Evolutionary conservation across 2,113 vertebrate genomes (phyloP), one percentile per base, ranked within the genome.

Genomic region (Pelodiscus sinensis): DNA sequence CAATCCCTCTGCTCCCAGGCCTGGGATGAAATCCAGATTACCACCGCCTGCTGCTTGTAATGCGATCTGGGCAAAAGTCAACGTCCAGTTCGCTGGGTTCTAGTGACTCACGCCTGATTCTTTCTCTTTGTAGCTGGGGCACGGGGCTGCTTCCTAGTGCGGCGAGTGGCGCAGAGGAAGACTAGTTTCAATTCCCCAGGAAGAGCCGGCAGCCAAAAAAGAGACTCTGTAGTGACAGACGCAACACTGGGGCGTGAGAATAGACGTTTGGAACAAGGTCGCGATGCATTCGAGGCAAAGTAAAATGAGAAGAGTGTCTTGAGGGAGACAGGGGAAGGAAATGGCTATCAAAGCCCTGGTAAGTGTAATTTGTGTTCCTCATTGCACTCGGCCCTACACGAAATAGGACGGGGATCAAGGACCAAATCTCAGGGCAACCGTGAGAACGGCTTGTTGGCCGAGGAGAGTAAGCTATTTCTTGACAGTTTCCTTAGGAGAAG

Each of bases 271-370:
- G 92, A 96, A 88, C 89, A 93, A 96, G 88, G 94, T 88, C 85
- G 94, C 94, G 97, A 97, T 90, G 94, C 93, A 97, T 94, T 96
- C 91, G 92, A 96, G 92, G 78, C 81, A 90, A 96, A 97, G 96
- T 97, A 94, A 93, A 97, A 97, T 97, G 90, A 96, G 84, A 93
- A 95, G 83, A 94, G 75, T 58, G 84, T 92, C 90, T 92, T 93
- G 95, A 96, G 95, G 96, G 96, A 97, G 92, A 96, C 91, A 96
- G 87, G 95, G 94, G 88, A 96, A 96, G 94, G 97, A 97, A 97
- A 96, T 96, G 94, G 93, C 95, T 93, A 86, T 91, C 91, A 89
- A 93, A 92, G 31, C 94, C 80, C 92, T 89, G 79, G 29, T 27
- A 86, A 65, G 91, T 82, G 81, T 94, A 87, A 81, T 84, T 96